phyloP scores from a whole-genome alignment of 37 sponge, comb jelly and placozoan genomes.

The Cliona cf. orientalis region DNA sequence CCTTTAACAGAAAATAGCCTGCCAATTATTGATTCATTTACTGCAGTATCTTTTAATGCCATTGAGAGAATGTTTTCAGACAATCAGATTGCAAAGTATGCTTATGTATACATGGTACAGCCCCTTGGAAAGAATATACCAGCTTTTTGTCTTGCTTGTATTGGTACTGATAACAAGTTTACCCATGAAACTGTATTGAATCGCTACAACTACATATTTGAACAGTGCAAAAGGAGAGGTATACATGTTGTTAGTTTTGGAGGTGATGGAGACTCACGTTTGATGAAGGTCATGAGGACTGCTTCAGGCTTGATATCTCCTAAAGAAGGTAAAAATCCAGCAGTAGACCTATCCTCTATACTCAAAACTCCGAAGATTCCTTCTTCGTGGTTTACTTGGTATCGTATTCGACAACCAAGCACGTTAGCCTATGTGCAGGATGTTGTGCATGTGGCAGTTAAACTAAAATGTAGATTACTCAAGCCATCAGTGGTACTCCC shows the following conservation, averaged over 20 bases:
- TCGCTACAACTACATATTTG: neutral
- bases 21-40: slow-evolving; percentile 11
- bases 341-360: neutral
- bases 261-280: slow-evolving; percentile 51
- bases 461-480: slow-evolving; percentile 33
- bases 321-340: neutral
- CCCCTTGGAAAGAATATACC: slow-evolving; percentile 23
- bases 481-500: slow-evolving; percentile 44
- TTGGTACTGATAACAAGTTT: slow-evolving; percentile 40
- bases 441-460: slow-evolving; percentile 48
- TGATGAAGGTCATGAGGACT: slow-evolving; percentile 37
- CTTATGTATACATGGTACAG: slow-evolving; percentile 50
- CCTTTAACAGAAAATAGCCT: slow-evolving; percentile 7
- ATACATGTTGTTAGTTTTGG: slow-evolving; percentile 45
- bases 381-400: slow-evolving; percentile 47
- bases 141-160: slow-evolving; percentile 26
- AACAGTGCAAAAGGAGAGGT: slow-evolving; percentile 40
- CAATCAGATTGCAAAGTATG: slow-evolving; percentile 31
- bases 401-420: slow-evolving; percentile 9
- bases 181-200: neutral
- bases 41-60: slow-evolving; percentile 32
- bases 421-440: slow-evolving; percentile 50
- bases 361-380: slow-evolving; percentile 21
- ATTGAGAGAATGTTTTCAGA: slow-evolving; percentile 21
- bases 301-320: neutral